These are phyloP conservation scores for Syritta pipiens DNA, from an alignment of 2,888 invertebrate genomes.

Conservation along the genomic window DNA sequence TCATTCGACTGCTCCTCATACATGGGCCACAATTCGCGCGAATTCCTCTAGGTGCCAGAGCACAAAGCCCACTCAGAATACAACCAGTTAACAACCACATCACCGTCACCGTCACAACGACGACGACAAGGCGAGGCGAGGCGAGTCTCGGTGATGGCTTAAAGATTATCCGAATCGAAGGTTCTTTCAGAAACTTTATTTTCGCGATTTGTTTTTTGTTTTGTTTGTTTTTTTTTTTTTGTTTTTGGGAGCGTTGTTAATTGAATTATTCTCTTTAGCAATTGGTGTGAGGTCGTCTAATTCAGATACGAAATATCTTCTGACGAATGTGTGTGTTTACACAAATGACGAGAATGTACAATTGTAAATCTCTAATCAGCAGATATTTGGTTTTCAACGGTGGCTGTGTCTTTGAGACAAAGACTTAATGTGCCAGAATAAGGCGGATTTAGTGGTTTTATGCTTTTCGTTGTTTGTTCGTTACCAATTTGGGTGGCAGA, in stretches of 20 bases:
- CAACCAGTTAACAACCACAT: too few species aligned
- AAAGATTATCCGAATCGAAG: constrained; percentile 42
- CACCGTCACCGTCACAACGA: too few species aligned
- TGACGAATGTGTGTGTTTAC: constrained; percentile 28
- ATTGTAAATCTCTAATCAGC: constrained; percentile 33
- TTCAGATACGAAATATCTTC: constrained; percentile 13
- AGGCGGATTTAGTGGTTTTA: constrained; percentile 28
- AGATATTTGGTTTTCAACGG: constrained; percentile 31
- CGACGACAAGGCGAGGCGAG: constrained; percentile 3
- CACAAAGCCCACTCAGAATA: constrained; percentile 14
- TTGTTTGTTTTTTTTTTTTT: neutral
- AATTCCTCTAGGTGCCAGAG: constrained; percentile 12
- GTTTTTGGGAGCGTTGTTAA: constrained; percentile 34
- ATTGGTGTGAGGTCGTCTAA: constrained; percentile 32
- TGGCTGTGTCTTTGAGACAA: constrained; percentile 17
- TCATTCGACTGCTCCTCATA: constrained; percentile 4
- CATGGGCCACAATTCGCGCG: neutral
- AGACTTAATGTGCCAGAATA: constrained; percentile 15
- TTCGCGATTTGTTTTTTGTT: neutral
- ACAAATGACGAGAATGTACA: constrained; percentile 19
- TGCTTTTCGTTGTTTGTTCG: neutral
- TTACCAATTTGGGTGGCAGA: too few species aligned
- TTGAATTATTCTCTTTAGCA: constrained; percentile 50
- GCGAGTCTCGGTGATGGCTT: constrained; percentile 20
- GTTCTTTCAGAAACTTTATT: constrained; percentile 10